These are phyloP conservation scores for Bubalus kerabau DNA, from an alignment of 2,113 vertebrate genomes.

Conservation along the genomic window DNA sequence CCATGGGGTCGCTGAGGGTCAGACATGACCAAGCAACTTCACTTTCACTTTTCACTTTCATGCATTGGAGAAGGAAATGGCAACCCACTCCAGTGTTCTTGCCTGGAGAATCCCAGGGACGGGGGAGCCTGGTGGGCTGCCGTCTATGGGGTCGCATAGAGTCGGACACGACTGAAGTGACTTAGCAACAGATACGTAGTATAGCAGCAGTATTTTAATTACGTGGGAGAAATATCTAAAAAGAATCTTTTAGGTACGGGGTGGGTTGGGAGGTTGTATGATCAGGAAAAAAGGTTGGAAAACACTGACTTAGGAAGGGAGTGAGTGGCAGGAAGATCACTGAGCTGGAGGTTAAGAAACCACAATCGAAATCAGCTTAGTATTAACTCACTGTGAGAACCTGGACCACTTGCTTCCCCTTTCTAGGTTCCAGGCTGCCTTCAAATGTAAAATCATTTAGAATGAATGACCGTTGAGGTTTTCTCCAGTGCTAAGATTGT, in stretches of 20 bases:
- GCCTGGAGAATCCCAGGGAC: no score
- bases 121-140: no score
- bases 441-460: not conserved
- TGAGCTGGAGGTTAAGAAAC: not conserved
- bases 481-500: not conserved
- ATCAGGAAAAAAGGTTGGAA: not conserved
- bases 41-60: no score
- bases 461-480: not conserved
- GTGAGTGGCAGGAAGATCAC: not conserved
- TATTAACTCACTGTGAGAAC: not conserved
- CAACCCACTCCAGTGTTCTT: no score
- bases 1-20: no score
- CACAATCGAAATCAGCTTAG: not conserved
- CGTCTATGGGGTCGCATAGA: no score
- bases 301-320: not conserved
- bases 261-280: not conserved
- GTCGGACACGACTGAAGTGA: no score
- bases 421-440: not conserved
- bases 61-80: no score
- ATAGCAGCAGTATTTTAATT: not conserved
- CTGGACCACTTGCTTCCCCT: not conserved
- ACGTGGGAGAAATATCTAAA: not conserved
- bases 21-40: no score
- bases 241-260: accelerated
- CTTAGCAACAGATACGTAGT: not conserved